phyloP scores from a whole-genome alignment of 1,140 invertebrate species.

The Drosophila elegans region DNA sequence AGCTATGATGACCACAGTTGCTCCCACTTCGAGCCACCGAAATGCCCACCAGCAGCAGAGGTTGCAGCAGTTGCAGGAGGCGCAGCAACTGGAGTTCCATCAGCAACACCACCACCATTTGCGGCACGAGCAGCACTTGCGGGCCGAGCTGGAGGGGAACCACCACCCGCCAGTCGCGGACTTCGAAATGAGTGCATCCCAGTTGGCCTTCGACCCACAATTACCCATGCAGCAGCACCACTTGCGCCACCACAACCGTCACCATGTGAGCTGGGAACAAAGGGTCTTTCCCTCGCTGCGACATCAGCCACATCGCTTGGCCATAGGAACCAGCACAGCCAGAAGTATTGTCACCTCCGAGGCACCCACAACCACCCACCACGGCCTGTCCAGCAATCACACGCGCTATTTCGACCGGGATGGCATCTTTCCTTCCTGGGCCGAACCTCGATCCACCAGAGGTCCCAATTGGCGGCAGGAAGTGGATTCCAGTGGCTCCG shows the following conservation, averaged over 20 bases:
- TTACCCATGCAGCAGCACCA: slow-evolving; percentile 64
- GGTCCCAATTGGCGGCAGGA: slow-evolving; percentile 71
- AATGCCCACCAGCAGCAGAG: slow-evolving; percentile 49
- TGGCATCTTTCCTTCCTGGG: slow-evolving; percentile 61
- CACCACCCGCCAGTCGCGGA: slow-evolving; percentile 24
- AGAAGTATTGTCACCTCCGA: slow-evolving; percentile 22
- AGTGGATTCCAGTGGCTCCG: slow-evolving; percentile 33
- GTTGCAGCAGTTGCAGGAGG: slow-evolving; percentile 64
- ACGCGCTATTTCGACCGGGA: slow-evolving; percentile 68
- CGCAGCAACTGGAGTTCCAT: slow-evolving; percentile 45
- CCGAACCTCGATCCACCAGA: slow-evolving; percentile 50
- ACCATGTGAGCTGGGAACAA: slow-evolving; percentile 68
- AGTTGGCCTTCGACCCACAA: slow-evolving; percentile 15
- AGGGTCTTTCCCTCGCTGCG: slow-evolving; percentile 57
- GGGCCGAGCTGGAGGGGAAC: slow-evolving; percentile 57
- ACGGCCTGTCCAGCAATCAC: slow-evolving; percentile 19
- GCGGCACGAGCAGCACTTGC: slow-evolving; percentile 69
- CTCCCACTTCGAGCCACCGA: slow-evolving; percentile 15
- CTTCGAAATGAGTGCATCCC: background rate
- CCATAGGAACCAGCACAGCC: slow-evolving; percentile 11
- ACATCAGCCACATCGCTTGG: slow-evolving; percentile 46
- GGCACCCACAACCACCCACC: slow-evolving; percentile 31
- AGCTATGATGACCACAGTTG: slow-evolving; percentile 33
- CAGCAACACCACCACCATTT: slow-evolving; percentile 61
- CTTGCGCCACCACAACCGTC: slow-evolving; percentile 71